Evolutionary conservation across 2,113 vertebrate genomes (phyloP), one percentile per base, ranked within the genome.

Genomic region (Verasper variegatus): DNA sequence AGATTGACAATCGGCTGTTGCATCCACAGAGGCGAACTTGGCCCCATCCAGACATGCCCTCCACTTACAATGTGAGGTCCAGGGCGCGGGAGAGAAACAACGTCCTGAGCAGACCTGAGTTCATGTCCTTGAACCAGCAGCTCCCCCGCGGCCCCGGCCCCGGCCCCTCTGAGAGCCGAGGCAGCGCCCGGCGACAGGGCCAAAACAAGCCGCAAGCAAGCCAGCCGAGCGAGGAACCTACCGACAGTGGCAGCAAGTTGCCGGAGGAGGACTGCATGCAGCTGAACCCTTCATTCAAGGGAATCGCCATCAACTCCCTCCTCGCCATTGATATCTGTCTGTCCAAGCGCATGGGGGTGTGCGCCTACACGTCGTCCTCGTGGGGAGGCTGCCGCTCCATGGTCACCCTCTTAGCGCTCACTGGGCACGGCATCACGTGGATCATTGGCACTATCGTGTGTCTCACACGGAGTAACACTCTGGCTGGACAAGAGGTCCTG

Each of bases 181-280:
- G 93, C 85, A 78, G 86, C 0, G 2, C 83, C 31, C 94, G 92
- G 75, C 93, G 95, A 87, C 74, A 92, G 0, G 73, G 86, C 0
- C 91, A 80, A 11, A 62, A 78, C 58, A 91, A 90, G 72, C 76
- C 82, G 73, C 89, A 65, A 2, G n/a, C 26, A 2, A 91, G 87
- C 84, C 93, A 86, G 49, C 77, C 79, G 60, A 68, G 62, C 1
- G 92, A 94, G 0, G 86, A 94, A 49, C 81, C 94, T 1, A 69
- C 59, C 27, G 92, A 92, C 4, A 92, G 17, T 15, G 71, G 91
- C 90, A 95, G 94, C 88, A 96, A 93, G 85, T 94, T 97, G 88
- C 97, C 97, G 0, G 97, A 99, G 70, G 97, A 98, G 76, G 97
- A 99, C 93, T 98, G 98, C 88, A 99, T 99, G 96, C 98, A 95